Evolutionary conservation across 2,797 vertebrate genomes (phyloP).

Genomic region (Garrulus glandarius): DNA sequence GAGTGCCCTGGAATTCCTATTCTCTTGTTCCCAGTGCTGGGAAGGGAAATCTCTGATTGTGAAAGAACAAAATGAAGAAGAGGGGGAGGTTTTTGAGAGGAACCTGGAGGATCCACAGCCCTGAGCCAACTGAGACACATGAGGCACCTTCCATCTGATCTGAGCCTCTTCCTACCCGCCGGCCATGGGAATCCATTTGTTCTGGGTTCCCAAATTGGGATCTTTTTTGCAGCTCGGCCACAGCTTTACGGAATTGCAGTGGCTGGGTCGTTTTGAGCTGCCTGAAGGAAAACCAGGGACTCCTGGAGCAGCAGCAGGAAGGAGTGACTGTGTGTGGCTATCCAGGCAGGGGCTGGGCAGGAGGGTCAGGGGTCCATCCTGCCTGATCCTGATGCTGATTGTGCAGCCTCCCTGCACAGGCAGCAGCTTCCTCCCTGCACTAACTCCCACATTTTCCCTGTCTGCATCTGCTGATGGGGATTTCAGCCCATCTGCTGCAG

Average conservation of each 20-base stretch:
- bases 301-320: neutral
- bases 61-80: neutral
- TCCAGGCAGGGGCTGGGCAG: neutral
- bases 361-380: neutral
- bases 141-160: neutral
- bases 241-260: neutral
- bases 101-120: neutral
- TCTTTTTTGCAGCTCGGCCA: neutral
- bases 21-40: neutral
- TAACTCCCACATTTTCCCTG: neutral
- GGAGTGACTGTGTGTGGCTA: neutral
- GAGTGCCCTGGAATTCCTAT: neutral
- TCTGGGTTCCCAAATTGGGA: neutral
- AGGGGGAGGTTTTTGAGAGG: neutral
- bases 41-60: neutral
- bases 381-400: neutral
- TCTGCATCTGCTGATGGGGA: neutral
- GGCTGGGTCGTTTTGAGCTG: neutral
- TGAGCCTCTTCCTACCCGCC: neutral
- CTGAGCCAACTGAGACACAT: fast-evolving
- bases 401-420: neutral
- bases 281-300: neutral
- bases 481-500: neutral
- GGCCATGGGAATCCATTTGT: neutral
- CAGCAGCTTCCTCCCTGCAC: neutral